Evolutionary conservation across 1,140 invertebrate genomes (phyloP).

Genomic region (Mamestra configurata): DNA sequence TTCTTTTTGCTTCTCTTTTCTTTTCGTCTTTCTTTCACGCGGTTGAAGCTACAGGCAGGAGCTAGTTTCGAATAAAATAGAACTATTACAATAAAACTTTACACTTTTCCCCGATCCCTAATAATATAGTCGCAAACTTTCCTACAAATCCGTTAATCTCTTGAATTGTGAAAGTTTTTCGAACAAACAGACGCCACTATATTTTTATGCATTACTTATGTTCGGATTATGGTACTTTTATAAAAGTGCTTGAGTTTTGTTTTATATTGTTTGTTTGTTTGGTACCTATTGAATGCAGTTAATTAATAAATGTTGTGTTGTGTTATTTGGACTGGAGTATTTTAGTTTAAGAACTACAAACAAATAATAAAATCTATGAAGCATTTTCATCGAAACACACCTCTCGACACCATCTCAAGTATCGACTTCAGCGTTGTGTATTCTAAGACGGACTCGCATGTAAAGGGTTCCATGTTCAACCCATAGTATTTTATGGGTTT

Average conservation of each 20-base stretch:
- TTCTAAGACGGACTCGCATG: no score
- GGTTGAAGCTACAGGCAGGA: neutral
- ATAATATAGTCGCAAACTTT: constrained; percentile 36
- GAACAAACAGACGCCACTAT: constrained; percentile 38
- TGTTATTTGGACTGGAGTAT: no score
- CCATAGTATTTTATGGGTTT: no score
- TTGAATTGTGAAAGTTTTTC: constrained; percentile 28
- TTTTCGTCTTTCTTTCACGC: no score
- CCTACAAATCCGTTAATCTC: constrained; percentile 31
- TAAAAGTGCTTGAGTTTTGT: neutral
- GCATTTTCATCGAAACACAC: no score
- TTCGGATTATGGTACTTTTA: neutral
- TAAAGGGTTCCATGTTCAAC: no score
- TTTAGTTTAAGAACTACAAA: no score
- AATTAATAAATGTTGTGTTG: no score
- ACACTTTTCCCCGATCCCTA: neutral
- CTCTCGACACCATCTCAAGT: no score
- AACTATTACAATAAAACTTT: constrained; percentile 27
- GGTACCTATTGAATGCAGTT: neutral
- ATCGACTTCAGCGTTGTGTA: no score
- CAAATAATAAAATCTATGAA: no score
- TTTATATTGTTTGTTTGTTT: neutral
- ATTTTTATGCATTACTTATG: constrained; percentile 26
- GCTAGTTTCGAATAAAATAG: neutral
- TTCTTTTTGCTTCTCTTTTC: no score